These are phyloP conservation scores for Stegophylla sp. DNA, from an alignment of 2,888 invertebrate genomes.

Conservation along the genomic window DNA sequence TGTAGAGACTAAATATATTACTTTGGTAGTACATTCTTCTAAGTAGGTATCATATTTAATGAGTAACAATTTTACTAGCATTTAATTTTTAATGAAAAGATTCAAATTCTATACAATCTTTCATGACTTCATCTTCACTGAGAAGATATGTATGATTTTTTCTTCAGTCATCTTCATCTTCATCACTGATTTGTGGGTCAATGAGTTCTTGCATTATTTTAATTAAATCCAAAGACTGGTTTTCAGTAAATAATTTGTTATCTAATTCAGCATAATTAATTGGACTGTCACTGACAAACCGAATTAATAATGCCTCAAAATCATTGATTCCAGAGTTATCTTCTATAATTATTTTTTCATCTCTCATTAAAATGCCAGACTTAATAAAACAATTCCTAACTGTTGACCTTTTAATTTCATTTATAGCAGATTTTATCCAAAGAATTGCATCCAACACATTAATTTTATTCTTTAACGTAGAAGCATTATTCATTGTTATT, in stretches of 20 bases:
- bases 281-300: neutral
- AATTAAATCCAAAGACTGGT: slow-evolving; percentile 24
- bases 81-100: too few relatives aligned
- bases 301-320: neutral
- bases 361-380: neutral
- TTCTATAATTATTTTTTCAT: neutral
- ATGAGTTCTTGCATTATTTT: slow-evolving; percentile 37
- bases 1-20: too few relatives aligned
- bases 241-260: slow-evolving; percentile 20
- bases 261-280: slow-evolving; percentile 25
- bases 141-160: neutral
- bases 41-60: too few relatives aligned
- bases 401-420: neutral
- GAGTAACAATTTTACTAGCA: too few relatives aligned
- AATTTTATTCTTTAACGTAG: slow-evolving; percentile 9
- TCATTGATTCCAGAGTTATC: neutral
- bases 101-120: too few relatives aligned
- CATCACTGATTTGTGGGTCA: slow-evolving; percentile 27
- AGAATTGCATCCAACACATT: slow-evolving; percentile 38
- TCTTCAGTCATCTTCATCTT: slow-evolving; percentile 5
- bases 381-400: slow-evolving; percentile 22
- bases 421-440: slow-evolving; percentile 26
- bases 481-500: neutral
- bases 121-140: neutral
- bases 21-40: too few relatives aligned